Base-by-base conservation (phyloP, 2,113 vertebrate genomes). In the Forbesichthys agassizii region DNA sequence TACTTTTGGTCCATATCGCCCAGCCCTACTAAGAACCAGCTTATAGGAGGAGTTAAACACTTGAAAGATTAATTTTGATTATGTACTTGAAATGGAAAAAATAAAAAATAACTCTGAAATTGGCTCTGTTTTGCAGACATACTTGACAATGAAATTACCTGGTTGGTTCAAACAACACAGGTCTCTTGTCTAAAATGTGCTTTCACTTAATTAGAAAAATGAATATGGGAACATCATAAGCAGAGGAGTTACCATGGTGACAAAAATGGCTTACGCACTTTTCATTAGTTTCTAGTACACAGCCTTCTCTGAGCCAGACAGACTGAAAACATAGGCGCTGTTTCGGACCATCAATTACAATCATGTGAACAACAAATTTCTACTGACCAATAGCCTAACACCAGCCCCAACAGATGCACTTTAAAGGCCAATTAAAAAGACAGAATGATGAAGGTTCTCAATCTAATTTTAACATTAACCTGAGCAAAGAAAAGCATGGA, bases 221-320 rank as follows among this genome's bases (percentile, higher is more conserved):
- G 52, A 82, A 70, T 58, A 68, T 47, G 59, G 16, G 75, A 46
- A 57, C 27, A 48, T 67, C 68, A 79, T 78, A 84, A 86, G 47
- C 73, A 64, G 57, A 18, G 9, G 84, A 62, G 77, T 89, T 84
- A 61, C 76, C 69, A 81, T 78, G 69, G 84, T 47, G 67, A 88
- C 65, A 1, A 33, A 73, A 47, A 48, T 20, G 57, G 73, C 72
- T 72, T 61, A 33, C 52, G 48, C 27, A 27, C 64, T 64, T 55
- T 66, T 70, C 54, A 79, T 76, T 76, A 76, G 55, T 56, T 65
- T 64, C 55, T 48, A 70, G 74, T 79, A 75, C 75, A 84, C 84
- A 54, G 62, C 63, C 48, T 68, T 42, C 53, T 68, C 49, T 49
- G 52, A 78, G 57, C 67, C 66, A 77, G 74, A 73, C 70, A 16